These are phyloP conservation scores for Labia minor DNA, from an alignment of 2,888 invertebrate genomes.

Conservation along the genomic window DNA sequence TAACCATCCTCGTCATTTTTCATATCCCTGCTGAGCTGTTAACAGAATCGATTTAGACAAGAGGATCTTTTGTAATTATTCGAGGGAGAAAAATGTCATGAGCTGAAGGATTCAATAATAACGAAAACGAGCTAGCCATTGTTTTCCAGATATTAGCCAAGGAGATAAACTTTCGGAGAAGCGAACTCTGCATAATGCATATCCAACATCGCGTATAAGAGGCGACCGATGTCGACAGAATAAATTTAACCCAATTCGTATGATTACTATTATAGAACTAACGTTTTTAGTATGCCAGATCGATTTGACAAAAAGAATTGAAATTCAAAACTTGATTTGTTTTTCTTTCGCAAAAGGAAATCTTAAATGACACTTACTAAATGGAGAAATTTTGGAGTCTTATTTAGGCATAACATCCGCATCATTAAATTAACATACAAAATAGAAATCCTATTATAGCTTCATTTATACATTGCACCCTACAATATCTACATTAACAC, in stretches of 20 bases:
- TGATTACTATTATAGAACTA: background rate
- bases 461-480: background rate
- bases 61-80: background rate
- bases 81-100: background rate
- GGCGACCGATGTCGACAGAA: constrained; percentile 13
- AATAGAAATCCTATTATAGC: constrained; percentile 13
- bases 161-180: background rate
- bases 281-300: background rate
- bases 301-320: constrained; percentile 7
- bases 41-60: background rate
- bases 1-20: background rate
- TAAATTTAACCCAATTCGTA: constrained; percentile 13
- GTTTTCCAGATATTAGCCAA: constrained; percentile 2
- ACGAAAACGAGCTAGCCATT: background rate
- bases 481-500: background rate
- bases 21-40: background rate
- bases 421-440: constrained; percentile 13
- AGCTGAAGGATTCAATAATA: background rate
- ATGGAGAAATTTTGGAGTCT: constrained; percentile 5
- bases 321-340: constrained; percentile 1
- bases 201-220: background rate
- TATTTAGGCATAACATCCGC: constrained; percentile 8
- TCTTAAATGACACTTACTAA: constrained; percentile 1
- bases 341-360: constrained; percentile 13
- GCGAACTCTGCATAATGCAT: constrained; percentile 2